These are phyloP conservation scores for Zelostemma sp. DNA, from an alignment of 1,140 invertebrate genomes.

Conservation along the genomic window DNA sequence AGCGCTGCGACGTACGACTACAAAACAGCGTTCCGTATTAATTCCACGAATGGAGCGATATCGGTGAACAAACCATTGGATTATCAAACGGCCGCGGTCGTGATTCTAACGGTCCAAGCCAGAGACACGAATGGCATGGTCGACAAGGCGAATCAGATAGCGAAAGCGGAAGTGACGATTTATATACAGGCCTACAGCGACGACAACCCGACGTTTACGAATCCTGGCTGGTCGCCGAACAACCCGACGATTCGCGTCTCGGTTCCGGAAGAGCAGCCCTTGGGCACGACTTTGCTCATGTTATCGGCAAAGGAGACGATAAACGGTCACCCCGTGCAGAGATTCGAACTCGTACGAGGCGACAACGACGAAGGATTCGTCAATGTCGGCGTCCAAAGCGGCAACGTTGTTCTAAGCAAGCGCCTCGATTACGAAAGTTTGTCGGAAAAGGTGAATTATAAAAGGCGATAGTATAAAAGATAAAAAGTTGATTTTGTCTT, in stretches of 20 bases:
- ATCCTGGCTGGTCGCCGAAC: constrained; percentile 76
- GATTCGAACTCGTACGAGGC: constrained; percentile 72
- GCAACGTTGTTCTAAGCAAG: constrained; percentile 79
- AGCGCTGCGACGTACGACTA: constrained; percentile 75
- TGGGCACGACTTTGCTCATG: constrained; percentile 82
- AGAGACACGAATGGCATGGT: constrained; percentile 79
- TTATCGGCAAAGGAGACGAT: constrained; percentile 81
- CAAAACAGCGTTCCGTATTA: constrained; percentile 78
- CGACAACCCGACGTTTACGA: constrained; percentile 83
- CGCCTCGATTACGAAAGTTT: constrained; percentile 82
- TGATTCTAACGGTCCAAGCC: constrained; percentile 83
- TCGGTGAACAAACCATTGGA: constrained; percentile 79
- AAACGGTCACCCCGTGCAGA: constrained; percentile 74
- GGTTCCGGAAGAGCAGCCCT: constrained; percentile 82
- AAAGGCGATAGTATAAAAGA: background rate
- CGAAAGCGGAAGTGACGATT: constrained; percentile 79
- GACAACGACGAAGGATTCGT: constrained; percentile 66
- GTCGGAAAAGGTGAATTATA: constrained; percentile 71
- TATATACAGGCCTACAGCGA: constrained; percentile 86
- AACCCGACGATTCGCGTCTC: constrained; percentile 77
- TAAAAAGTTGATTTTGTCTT: no score
- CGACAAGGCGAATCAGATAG: constrained; percentile 77
- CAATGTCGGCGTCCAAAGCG: constrained; percentile 76
- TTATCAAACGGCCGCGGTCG: constrained; percentile 83
- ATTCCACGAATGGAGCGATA: constrained; percentile 79